A percentile compares a stretch with the other conserved stretches of the same genome.
These are phyloP conservation scores for Heterotilapia buettikoferi DNA, from an alignment of 2,113 vertebrate species.

Conservation along the genomic window DNA sequence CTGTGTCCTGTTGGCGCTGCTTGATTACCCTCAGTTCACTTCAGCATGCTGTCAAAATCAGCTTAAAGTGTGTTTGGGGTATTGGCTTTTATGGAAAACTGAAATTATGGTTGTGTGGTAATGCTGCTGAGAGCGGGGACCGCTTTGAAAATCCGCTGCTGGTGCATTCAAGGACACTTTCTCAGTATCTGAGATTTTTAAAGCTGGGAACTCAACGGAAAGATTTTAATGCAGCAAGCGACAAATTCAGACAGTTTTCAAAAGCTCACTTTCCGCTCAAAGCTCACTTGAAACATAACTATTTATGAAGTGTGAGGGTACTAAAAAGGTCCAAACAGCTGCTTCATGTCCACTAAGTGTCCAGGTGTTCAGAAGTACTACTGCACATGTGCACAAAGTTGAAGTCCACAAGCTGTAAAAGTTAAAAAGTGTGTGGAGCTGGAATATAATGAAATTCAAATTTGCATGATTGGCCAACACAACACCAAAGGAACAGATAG, in stretches of 20 bases:
- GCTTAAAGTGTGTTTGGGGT: not conserved
- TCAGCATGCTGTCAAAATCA: not conserved
- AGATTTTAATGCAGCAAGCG: not conserved
- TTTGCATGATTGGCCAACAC: not conserved
- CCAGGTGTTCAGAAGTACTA: not conserved
- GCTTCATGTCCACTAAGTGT: not conserved
- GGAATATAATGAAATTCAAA: not conserved
- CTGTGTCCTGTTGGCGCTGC: not conserved
- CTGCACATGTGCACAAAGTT: not conserved
- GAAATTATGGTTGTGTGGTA: not conserved
- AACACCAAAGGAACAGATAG: not conserved
- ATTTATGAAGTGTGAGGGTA: not conserved
- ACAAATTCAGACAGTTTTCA: not conserved
- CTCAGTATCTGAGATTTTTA: not conserved
- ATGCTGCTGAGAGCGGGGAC: not conserved
- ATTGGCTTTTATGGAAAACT: not conserved
- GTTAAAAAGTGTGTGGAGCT: not conserved
- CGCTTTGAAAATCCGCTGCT: not conserved
- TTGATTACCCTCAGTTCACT: not conserved
- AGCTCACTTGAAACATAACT: not conserved
- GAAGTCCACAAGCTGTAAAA: not conserved
- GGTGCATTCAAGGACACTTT: constrained; percentile 6
- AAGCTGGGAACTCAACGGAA: not conserved
- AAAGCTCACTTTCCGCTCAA: not conserved
- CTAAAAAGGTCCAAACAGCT: not conserved